A percentile compares a stretch with the other conserved stretches of the same genome.
phyloP scores from a whole-genome alignment of 2,113 vertebrate genomes.

The Dasypus novemcinctus region DNA sequence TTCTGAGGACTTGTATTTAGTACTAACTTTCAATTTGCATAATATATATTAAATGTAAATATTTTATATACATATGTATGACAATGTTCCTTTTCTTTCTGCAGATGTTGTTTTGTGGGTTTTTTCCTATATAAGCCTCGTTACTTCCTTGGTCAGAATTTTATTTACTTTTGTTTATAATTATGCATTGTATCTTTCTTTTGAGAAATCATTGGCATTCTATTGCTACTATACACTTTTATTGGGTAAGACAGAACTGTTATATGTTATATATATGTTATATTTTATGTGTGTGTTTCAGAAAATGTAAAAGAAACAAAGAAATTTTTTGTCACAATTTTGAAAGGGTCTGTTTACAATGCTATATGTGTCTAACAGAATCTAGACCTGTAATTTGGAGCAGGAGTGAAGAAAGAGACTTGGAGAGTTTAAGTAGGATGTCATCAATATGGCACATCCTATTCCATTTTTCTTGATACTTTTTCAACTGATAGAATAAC shows the following conservation, averaged over 20 bases:
- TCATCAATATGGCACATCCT: not conserved
- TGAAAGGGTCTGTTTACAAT: not conserved
- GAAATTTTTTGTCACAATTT: not conserved
- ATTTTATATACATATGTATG: not conserved
- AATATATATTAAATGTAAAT: not conserved
- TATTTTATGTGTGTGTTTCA: not conserved
- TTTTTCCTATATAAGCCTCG: not conserved
- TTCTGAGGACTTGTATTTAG: not conserved
- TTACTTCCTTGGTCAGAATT: constrained; percentile 25
- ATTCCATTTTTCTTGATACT: not conserved
- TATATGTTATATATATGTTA: not conserved
- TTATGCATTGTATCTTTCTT: not conserved
- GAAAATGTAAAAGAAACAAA: not conserved
- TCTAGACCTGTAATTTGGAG: not conserved
- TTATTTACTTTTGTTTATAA: constrained; percentile 33
- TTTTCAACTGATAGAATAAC: not conserved
- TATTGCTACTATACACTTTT: not conserved
- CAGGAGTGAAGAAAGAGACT: not conserved
- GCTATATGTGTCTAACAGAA: not conserved
- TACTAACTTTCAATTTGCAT: constrained; percentile 26
- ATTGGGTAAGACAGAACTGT: not conserved
- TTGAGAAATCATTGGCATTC: not conserved
- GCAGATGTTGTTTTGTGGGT: not conserved
- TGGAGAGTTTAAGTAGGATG: not conserved
- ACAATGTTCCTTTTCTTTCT: constrained; percentile 36